Evolutionary conservation across 2,888 invertebrate genomes (phyloP).

Genomic region (Pyrochroa serraticornis): DNA sequence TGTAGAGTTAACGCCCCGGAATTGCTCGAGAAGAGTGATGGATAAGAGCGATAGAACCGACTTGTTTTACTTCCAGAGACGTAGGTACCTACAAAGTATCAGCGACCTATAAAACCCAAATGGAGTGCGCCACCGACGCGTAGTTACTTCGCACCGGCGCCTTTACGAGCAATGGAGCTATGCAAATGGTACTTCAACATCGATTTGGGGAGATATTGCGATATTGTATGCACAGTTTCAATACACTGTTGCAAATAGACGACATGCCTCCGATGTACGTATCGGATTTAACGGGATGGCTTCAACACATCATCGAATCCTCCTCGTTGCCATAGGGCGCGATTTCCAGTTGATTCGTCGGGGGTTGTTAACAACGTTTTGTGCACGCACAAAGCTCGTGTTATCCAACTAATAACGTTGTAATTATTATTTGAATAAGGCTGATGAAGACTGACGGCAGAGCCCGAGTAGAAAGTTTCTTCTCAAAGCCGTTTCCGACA

Average conservation of each 20-base stretch:
- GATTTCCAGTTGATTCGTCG: neutral
- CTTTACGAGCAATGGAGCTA: conserved; percentile 41
- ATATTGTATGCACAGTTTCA: conserved; percentile 39
- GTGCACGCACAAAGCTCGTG: neutral
- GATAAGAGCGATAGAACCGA: too few relatives aligned
- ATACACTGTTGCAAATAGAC: conserved; percentile 40
- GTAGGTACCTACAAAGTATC: conserved; percentile 16
- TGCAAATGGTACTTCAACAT: conserved; percentile 47
- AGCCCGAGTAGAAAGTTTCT: conserved; percentile 5
- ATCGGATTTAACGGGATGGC: neutral
- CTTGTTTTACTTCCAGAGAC: too few relatives aligned
- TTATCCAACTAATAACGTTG: conserved; percentile 10
- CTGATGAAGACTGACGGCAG: conserved; percentile 10
- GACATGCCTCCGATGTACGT: conserved; percentile 21
- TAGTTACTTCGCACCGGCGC: conserved; percentile 39
- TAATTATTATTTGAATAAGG: conserved; percentile 19
- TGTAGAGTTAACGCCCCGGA: too few relatives aligned
- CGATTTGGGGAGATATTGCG: conserved; percentile 43
- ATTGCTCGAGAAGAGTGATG: too few relatives aligned
- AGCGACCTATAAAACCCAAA: conserved; percentile 23
- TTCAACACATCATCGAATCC: too few relatives aligned
- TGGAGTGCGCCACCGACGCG: conserved; percentile 38
- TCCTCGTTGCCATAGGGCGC: too few relatives aligned
- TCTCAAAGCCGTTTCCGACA: conserved; percentile 17
- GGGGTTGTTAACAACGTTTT: neutral